Conservation (phyloP, 2,113 vertebrate species). For the Eublepharis macularius region DNA sequence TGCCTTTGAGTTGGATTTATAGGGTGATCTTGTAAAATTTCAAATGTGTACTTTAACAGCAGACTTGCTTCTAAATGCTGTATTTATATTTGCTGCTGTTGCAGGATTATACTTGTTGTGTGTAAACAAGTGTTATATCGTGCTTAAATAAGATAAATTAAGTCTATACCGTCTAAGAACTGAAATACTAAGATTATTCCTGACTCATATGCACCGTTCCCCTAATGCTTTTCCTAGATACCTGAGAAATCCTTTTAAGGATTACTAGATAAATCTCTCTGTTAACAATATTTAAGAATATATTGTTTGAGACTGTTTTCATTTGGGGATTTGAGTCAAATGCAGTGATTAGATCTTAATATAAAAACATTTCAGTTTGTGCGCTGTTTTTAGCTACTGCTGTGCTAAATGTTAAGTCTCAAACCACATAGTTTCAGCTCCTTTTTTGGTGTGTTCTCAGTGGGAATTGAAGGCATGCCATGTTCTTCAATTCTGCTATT, state of each 20-base stretch:
- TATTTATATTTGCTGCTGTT: background rate
- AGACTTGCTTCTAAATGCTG: too few species aligned
- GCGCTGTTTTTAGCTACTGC: constrained; percentile 35
- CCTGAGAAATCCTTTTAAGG: background rate
- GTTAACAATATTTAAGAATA: constrained; percentile 13
- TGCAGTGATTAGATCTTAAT: constrained; percentile 9
- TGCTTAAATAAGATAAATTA: background rate
- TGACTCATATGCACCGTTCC: background rate
- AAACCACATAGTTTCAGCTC: constrained; percentile 35
- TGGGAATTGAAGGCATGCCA: constrained; percentile 43
- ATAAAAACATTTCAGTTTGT: constrained; percentile 3
- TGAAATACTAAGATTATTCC: background rate
- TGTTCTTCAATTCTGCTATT: constrained; percentile 32
- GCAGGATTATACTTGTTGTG: background rate
- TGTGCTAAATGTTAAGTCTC: constrained; percentile 37
- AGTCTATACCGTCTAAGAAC: background rate
- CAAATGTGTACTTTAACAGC: too few species aligned
- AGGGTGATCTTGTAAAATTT: too few species aligned
- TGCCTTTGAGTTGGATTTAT: too few species aligned
- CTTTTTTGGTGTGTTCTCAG: constrained; percentile 64
- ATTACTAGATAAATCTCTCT: background rate
- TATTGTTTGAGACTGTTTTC: constrained; percentile 31
- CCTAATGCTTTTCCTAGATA: background rate
- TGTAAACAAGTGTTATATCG: background rate
- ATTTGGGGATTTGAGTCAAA: background rate